Conservation (phyloP, 2,113 vertebrate genomes). For the Lampris incognitus region DNA sequence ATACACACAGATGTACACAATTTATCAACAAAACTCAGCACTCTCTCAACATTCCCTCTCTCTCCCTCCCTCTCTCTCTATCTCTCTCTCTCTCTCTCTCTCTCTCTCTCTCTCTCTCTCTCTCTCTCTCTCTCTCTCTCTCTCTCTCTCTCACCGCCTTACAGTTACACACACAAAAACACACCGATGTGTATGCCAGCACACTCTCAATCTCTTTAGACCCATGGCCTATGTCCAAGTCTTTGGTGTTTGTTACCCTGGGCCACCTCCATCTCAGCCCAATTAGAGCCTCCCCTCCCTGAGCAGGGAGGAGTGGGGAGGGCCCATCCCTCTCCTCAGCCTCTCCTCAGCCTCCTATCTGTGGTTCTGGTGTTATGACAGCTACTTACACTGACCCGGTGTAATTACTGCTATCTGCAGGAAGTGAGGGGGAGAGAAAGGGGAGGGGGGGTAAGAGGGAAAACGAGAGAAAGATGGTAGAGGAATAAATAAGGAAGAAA, state of each 20-base stretch:
- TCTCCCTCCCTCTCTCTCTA: not conserved
- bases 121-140: not conserved
- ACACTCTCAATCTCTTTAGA: constrained; percentile 55
- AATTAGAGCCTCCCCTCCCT: constrained; percentile 71
- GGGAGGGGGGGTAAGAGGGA: constrained; percentile 22
- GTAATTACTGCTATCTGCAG: constrained; percentile 67
- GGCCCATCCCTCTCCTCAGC: constrained; percentile 13
- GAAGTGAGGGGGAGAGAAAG: constrained; percentile 22
- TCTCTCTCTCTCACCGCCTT: not conserved
- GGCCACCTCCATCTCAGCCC: constrained; percentile 68
- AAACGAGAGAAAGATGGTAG: not conserved
- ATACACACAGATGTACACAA: not conserved
- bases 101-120: not conserved
- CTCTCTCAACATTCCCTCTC: no score
- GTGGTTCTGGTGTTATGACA: constrained; percentile 65
- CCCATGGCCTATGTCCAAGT: constrained; percentile 67
- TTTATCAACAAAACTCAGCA: no score
- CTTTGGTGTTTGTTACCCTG: constrained; percentile 57
- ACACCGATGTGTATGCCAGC: not conserved
- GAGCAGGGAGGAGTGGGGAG: constrained; percentile 35
- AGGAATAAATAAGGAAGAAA: constrained; percentile 36
- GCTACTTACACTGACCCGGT: constrained; percentile 56
- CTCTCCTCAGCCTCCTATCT: constrained; percentile 30
- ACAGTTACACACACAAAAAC: constrained; percentile 6
- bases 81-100: not conserved